Base-by-base conservation (phyloP, 2,113 vertebrate genomes). In the Pedionomus torquatus region DNA sequence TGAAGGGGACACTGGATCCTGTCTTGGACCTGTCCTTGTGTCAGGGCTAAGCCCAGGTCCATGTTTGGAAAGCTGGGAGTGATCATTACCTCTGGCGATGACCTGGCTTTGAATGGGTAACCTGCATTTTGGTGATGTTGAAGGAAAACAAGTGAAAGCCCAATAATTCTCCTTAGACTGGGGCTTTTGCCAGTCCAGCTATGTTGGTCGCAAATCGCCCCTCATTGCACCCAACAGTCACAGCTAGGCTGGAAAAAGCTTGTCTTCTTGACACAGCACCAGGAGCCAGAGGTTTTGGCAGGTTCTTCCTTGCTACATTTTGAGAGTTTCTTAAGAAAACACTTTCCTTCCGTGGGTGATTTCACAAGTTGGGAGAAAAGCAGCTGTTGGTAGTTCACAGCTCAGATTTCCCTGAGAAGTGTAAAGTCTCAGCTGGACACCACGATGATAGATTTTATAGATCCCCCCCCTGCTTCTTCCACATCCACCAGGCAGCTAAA, bases 371-470 rank as follows among this genome's bases (percentile, higher is more conserved):
- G 71, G 82, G 93, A 92, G 92, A 96, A 96, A 96, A 97, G 96
- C 97, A 97, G 97, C 97, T 97, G 97, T 90, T 97, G 96, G 94
- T 95, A 89, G 77, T 97, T 98, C 93, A 93, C 94, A 89, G 93
- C 88, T 98, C 96, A 83, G 85, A 78, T 97, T 97, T 97, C 97
- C 75, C 87, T 58, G 55, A 92, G 95, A 97, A 96, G 96, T 97
- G 95, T 95, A 95, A 97, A 97, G 95, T 94, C 97, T 97, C 96
- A 97, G 97, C 95, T 98, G 97, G 97, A 97, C 93, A 95, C 81
- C 65, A 83, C 0, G 72, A 90, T 95, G 96, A 98, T 97, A 96
- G 95, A 96, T 97, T 98, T 98, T 97, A 98, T 97, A 94, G 97
- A 93, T 95, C 94, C 85, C n/a, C 61, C 39, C 79, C 28, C 28